phyloP scores from a whole-genome alignment of 1,140 invertebrate genomes.

The Caligus rogercresseyi region DNA sequence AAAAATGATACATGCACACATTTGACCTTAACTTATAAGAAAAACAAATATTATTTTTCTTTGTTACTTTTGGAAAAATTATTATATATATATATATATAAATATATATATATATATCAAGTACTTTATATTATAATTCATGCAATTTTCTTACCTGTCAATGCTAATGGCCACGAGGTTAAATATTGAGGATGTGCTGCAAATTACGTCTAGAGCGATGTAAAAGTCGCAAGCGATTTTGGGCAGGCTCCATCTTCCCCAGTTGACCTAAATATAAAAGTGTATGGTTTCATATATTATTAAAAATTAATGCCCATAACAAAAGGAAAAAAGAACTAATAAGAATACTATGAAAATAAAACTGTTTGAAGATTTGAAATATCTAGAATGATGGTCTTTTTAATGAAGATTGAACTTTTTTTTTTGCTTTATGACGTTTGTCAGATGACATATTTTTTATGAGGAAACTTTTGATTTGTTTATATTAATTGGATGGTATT shows the following conservation, averaged over 20 bases:
- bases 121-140: neutral
- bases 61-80: too few relatives aligned
- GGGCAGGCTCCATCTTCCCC: conserved; percentile 49
- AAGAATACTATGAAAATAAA: too few relatives aligned
- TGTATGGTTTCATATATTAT: neutral
- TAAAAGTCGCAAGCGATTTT: conserved; percentile 89
- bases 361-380: too few relatives aligned
- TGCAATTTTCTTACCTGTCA: conserved; percentile 21
- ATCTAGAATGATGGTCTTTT: too few relatives aligned
- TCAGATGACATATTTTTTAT: too few relatives aligned
- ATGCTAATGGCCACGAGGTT: conserved; percentile 67
- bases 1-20: neutral
- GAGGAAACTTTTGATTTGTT: too few relatives aligned
- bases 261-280: conserved; percentile 15
- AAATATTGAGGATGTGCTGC: conserved; percentile 95
- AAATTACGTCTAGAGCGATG: conserved; percentile 95
- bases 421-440: too few relatives aligned
- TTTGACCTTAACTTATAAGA: neutral
- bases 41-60: too few relatives aligned
- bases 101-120: neutral
- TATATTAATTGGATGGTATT: too few relatives aligned
- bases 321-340: neutral
- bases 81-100: neutral
- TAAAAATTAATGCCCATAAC: neutral
- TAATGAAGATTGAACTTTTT: too few relatives aligned